Evolutionary conservation across 2,797 vertebrate species (phyloP), one percentile per base, ranked within the genome.

Genomic region (Amblyraja radiata): DNA sequence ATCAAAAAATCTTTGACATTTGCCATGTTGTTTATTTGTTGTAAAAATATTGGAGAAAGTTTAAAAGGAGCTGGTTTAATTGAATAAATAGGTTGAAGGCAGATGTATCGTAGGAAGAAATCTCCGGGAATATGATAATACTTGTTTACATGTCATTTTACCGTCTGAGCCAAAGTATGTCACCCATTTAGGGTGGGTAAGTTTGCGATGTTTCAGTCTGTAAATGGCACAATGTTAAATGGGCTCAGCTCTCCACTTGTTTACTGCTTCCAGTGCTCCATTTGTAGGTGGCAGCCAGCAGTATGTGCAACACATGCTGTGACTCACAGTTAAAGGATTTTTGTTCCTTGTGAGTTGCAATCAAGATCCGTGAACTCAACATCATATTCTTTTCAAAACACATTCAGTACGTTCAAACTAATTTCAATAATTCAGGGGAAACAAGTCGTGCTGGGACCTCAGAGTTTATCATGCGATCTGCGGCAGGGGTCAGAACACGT

Each of bases 271-370:
- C 71, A 54, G 1, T 54, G 68, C 18, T 92, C 71, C 39, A 76
- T 36, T 54, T 32, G n/a, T 36, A 76, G 46, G 14, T 39, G 11
- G 73, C 90, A 54, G 39, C 71, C 84, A 76, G 71, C 90, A 74
- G 90, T 92, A 25, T 76, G 90, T 58, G 54, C 36, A 28, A 74
- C 65, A 92, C 90, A 92, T 73, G 68, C 90, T 92, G 68, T 92
- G 90, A 92, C 36, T 92, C 90, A 92, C 68, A n/a, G 39, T 18
- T 4, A 92, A 76, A 58, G 73, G 68, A 92, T 92, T 76, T 92
- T 16, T 2, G 13, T 92, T 92, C 23, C 7, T 61, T 92, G 23
- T 74, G 88, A 90, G 73, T 46, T 73, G 32, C 65, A 76, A 39
- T 92, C 73, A n/a, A 54, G 46, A 74, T 91, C 65, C 73, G 65